Evolutionary conservation across 2,888 invertebrate genomes (phyloP).

Genomic region (Sabatieria punctata): DNA sequence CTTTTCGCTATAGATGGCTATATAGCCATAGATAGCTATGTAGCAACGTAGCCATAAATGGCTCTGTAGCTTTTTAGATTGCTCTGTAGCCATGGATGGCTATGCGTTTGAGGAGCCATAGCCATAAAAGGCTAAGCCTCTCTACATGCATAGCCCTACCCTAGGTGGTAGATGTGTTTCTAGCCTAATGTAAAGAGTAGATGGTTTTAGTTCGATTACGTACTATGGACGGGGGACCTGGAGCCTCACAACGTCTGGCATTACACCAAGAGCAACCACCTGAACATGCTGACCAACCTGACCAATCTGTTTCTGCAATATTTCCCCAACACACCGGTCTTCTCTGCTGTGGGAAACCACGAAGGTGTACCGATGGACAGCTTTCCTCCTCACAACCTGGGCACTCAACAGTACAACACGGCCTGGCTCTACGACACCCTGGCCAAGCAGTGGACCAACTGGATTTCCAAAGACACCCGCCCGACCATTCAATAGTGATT

Average conservation of each 20-base stretch:
- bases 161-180: too few relatives aligned
- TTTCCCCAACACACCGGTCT: conserved; percentile 68
- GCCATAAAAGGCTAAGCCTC: too few relatives aligned
- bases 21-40: too few relatives aligned
- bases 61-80: too few relatives aligned
- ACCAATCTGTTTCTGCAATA: conserved; percentile 26
- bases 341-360: conserved; percentile 84
- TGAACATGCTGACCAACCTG: conserved; percentile 17
- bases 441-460: conserved; percentile 59
- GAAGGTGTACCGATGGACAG: conserved; percentile 87
- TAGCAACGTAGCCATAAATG: too few relatives aligned
- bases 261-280: conserved; percentile 13
- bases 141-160: too few relatives aligned
- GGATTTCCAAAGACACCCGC: conserved; percentile 39
- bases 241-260: conserved; percentile 87
- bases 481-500: conserved; percentile 18
- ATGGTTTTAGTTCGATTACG: conserved; percentile 40
- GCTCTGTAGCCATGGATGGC: too few relatives aligned
- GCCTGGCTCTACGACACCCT: conserved; percentile 59
- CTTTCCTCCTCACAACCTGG: conserved; percentile 38
- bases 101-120: too few relatives aligned
- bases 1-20: too few relatives aligned
- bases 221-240: conserved; percentile 87
- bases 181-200: too few relatives aligned
- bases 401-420: conserved; percentile 18